These are phyloP conservation scores for Albula glossodonta DNA, from an alignment of 2,113 vertebrate species.

Conservation along the genomic window DNA sequence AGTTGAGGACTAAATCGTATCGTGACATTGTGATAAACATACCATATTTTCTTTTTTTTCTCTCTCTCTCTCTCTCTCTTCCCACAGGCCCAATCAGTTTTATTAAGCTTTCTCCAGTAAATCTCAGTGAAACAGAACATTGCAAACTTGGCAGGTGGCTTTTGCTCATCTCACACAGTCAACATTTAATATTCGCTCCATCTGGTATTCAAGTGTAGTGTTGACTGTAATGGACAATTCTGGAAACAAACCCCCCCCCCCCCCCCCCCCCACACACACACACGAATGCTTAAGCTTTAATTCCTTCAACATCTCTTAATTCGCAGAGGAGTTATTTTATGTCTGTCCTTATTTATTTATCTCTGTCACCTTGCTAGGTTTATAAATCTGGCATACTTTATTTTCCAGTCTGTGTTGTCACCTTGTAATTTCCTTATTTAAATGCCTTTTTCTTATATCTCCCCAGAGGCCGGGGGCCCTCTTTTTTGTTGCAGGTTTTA, in stretches of 20 bases:
- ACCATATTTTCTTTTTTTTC: too few species aligned
- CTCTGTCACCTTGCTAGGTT: not conserved
- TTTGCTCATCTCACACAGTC: not conserved
- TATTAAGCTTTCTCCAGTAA: not conserved
- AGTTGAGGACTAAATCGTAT: not conserved
- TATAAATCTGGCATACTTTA: not conserved
- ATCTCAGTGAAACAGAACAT: not conserved
- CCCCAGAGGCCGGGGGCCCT: not conserved
- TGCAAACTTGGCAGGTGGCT: not conserved
- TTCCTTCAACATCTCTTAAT: not conserved
- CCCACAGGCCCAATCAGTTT: not conserved
- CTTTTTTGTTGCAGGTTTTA: not conserved
- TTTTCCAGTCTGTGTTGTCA: not conserved
- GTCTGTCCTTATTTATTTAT: not conserved
- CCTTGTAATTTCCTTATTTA: conserved; percentile 8
- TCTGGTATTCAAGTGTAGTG: not conserved
- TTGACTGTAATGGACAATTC: not conserved
- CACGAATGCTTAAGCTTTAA: not conserved
- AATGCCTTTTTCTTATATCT: conserved; percentile 10
- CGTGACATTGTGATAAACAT: not conserved
- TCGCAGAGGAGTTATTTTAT: not conserved
- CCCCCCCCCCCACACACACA: not conserved
- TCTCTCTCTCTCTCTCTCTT: too few species aligned
- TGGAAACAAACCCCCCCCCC: not conserved
- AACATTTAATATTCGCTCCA: not conserved